Base-by-base conservation (phyloP, 2,797 vertebrate genomes). In the Propithecus deckenii region DNA sequence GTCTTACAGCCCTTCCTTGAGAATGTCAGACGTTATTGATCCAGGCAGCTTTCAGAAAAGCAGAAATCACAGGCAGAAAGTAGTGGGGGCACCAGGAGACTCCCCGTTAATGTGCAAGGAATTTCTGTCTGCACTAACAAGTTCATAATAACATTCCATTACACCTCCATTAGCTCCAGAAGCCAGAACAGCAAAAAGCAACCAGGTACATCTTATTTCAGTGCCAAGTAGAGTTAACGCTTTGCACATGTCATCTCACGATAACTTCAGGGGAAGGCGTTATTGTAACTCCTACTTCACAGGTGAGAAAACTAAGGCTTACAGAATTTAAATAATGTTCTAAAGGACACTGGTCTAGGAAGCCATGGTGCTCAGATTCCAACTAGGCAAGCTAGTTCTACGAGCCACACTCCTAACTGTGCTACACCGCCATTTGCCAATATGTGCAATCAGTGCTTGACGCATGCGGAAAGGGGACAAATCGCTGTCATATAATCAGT, bases 81-180 rank as follows among this genome's bases (percentile, higher is more conserved):
- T 25, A 48, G 63, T 13, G n/a, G 38, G 23, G 75, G 91, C 20
- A 74, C 71, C 48, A 57, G 89, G 30, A 95, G 65, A 61, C 61
- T 78, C 69, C 71, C 63, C 35, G 23, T 50, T 63, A 38, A 46
- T 2, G 6, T 55, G 32, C 28, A 43, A 95, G 38, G 61, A 63
- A 86, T 86, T 92, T 88, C 72, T 50, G 5, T n/a, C 61, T 90
- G 78, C 17, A 65, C 41, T 52, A 96, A 81, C 89, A 91, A 93
- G 55, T 84, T 71, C 86, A 78, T 35, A 25, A 7, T 25, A 79
- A 79, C 76, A 85, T 72, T 59, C 71, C 65, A 74, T 72, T 92
- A 78, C 94, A 57, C 15, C 2, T 71, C 74, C 57, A 55, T 83
- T 41, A 76, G 85, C 46, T 90, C 55, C 86, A 65, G 71, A 55